Base-by-base conservation (phyloP, 2,888 invertebrate genomes). In the Ophion slaviceki region DNA sequence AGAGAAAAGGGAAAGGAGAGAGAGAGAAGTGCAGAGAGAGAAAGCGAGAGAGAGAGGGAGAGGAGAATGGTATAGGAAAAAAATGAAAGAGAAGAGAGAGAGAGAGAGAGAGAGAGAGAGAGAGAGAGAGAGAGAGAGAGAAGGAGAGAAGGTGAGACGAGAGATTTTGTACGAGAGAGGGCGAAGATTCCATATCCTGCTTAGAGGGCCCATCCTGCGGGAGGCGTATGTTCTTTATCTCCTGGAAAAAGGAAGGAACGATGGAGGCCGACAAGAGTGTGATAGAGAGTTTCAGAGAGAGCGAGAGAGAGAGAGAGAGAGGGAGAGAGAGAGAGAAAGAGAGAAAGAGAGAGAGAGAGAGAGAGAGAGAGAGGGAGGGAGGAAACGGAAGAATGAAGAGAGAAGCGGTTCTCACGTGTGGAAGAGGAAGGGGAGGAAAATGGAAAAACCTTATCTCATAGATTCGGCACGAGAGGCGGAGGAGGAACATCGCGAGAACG, bases 401-500 rank as follows among this genome's bases (percentile, higher is more conserved):
- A 62, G 74, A 57, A 74, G 45, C 59, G 67, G 70, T 59, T 75
- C 67, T 82, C 80, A 71, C 75, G 47, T 67, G 62, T 45, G 84
- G 81, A 88, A 86, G 75, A 75, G 36, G 57, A 53, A 76, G 81
- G 45, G 76, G 82, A 88, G 88, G 88, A n/a, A n/a, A 87, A 90
- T 91, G 91, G 90, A 90, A 91, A 74, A 91, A 91, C 88, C 89
- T 90, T 91, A 91, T 91, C 91, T 88, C 85, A 83, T 87, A 79
- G 83, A 85, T 87, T 85, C 80, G 77, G 76, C 70, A 71, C 75
- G 76, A 67, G 82, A 2, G 32, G 32, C 40, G 71, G 71, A 45
- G 78, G 67, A 20, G 28, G 67, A 79, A 81, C 81, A 86, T 67
- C 32, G 1, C 68, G 79, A 72, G 82, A 77, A 76, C 67, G 85